Evolutionary conservation across 2,113 vertebrate species (phyloP).

Genomic region (Pseudorasbora parva): DNA sequence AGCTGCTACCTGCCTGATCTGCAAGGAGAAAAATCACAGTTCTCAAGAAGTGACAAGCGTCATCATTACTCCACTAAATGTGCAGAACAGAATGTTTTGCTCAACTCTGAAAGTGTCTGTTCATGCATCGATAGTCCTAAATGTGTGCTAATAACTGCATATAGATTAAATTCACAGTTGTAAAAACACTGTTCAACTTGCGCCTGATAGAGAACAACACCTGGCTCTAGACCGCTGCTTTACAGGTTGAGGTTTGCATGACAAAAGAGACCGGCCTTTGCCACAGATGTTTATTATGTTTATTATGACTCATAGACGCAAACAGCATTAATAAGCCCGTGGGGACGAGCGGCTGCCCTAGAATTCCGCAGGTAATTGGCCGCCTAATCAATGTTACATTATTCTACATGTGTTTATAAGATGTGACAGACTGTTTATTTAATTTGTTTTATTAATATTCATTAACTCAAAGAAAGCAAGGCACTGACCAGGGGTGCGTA

Average conservation of each 20-base stretch:
- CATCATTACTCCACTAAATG: background rate
- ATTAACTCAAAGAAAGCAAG: conserved; percentile 21
- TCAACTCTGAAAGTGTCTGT: background rate
- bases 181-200: background rate
- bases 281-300: conserved; percentile 6
- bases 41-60: background rate
- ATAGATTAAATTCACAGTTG: background rate
- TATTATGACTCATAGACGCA: conserved; percentile 21
- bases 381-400: conserved; percentile 72
- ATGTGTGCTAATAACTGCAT: background rate
- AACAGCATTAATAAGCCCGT: conserved; percentile 57
- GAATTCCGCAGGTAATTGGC: conserved; percentile 60
- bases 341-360: conserved; percentile 57
- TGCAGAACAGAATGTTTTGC: background rate
- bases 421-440: conserved; percentile 25
- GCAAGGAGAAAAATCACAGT: background rate
- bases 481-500: background rate
- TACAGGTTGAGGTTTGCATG: background rate
- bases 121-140: background rate
- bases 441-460: conserved; percentile 29
- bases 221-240: background rate
- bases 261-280: background rate
- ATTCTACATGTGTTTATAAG: conserved; percentile 35
- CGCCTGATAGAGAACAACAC: background rate
- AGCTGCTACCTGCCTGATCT: background rate